Conservation (phyloP, 2,797 vertebrate species). For the Rhabdophis nuchalis region DNA sequence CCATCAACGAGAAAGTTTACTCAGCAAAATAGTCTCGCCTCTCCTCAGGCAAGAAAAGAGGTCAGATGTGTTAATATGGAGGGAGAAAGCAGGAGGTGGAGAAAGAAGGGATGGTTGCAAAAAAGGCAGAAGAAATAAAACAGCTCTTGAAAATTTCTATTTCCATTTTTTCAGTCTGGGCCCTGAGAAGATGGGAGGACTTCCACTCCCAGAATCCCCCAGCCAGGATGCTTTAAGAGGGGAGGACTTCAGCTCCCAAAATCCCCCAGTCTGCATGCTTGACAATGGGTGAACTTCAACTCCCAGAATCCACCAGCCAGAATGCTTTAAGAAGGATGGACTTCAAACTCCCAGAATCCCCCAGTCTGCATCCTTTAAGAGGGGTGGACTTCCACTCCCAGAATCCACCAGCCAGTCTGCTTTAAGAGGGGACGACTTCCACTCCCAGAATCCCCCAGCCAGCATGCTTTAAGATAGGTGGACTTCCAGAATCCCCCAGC, state of each 20-base stretch:
- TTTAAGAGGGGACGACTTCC: too few species aligned
- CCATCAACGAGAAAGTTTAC: not conserved
- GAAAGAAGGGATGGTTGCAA: not conserved
- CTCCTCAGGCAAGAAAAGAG: not conserved
- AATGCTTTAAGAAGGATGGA: accelerated
- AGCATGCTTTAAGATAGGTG: too few species aligned
- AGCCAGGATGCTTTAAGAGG: too few species aligned
- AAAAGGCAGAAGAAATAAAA: not conserved
- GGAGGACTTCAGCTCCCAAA: too few species aligned
- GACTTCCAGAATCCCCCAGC: too few species aligned
- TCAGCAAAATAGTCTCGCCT: not conserved
- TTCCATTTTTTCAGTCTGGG: not conserved
- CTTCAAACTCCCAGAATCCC: too few species aligned
- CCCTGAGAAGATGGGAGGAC: not conserved
- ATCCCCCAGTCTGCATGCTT: not conserved
- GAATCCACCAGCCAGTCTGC: too few species aligned
- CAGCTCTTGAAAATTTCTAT: not conserved
- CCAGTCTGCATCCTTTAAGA: too few species aligned
- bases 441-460: too few species aligned
- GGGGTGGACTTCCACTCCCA: too few species aligned
- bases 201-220: too few species aligned
- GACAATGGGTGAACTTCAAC: accelerated
- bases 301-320: too few species aligned
- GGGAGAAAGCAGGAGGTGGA: not conserved
- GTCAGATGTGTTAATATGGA: not conserved